Evolutionary conservation across 2,888 invertebrate genomes (phyloP).

Genomic region (Andrena marginata): DNA sequence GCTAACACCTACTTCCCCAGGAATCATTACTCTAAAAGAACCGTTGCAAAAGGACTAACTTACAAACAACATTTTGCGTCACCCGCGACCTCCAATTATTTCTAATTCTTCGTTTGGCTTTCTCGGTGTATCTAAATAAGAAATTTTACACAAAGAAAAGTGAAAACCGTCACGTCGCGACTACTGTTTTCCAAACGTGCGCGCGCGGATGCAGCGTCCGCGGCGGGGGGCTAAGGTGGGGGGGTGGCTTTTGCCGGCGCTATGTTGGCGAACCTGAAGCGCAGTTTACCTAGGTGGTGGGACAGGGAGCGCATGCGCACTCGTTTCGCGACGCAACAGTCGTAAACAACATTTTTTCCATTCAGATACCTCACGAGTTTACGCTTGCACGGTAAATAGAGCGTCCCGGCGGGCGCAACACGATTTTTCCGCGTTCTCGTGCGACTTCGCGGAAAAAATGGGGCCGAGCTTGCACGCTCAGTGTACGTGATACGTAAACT

Average conservation of each 20-base stretch:
- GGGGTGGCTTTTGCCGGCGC: neutral
- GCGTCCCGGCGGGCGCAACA: constrained; percentile 47
- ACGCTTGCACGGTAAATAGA: constrained; percentile 67
- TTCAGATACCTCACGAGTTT: constrained; percentile 62
- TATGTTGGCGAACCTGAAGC: constrained; percentile 38
- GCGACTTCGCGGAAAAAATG: constrained; percentile 66
- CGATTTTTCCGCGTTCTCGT: constrained; percentile 60
- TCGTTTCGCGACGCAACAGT: constrained; percentile 71
- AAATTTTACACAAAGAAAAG: neutral
- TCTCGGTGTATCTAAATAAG: neutral
- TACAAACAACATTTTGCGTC: constrained; percentile 27
- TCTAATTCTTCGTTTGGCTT: neutral
- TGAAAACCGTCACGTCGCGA: neutral
- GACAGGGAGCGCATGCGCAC: constrained; percentile 74
- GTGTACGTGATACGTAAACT: constrained; percentile 61
- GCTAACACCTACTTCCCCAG: neutral
- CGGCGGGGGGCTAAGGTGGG: neutral
- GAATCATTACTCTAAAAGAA: neutral
- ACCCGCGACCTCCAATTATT: neutral
- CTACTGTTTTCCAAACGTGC: constrained; percentile 23
- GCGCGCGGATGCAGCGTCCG: neutral
- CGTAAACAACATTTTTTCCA: constrained; percentile 80
- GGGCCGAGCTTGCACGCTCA: constrained; percentile 19
- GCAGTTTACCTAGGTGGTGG: constrained; percentile 46
- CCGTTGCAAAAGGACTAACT: neutral